Percentiles rank a stretch among this genome's conserved stretches.
These are phyloP conservation scores for Drosophila teissieri DNA, from an alignment of 1,140 invertebrate species.

Conservation along the genomic window DNA sequence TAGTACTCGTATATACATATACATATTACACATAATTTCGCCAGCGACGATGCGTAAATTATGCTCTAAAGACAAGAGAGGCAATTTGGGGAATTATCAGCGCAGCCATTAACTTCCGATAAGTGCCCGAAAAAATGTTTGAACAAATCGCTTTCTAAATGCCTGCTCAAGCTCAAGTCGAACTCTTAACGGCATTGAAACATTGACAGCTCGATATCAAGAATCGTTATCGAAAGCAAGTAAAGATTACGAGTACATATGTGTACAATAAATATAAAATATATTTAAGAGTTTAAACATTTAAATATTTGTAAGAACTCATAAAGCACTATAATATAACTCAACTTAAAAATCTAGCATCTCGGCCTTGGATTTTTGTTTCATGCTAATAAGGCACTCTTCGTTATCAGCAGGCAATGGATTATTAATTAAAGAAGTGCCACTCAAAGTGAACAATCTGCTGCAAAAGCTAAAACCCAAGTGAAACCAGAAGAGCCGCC, in stretches of 20 bases:
- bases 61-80: slow-evolving; percentile 35
- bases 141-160: slow-evolving; percentile 48
- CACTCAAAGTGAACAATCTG: slow-evolving; percentile 19
- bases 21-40: slow-evolving; percentile 62
- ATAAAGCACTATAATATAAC: no score
- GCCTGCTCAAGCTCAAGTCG: slow-evolving; percentile 1
- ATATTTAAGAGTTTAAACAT: no score
- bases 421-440: slow-evolving; percentile 36
- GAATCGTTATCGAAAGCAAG: background rate
- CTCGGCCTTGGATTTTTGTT: background rate
- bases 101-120: slow-evolving; percentile 69
- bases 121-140: slow-evolving; percentile 21
- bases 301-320: no score
- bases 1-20: background rate
- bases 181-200: slow-evolving; percentile 12
- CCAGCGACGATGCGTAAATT: slow-evolving; percentile 59
- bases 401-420: slow-evolving; percentile 16
- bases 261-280: no score
- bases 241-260: background rate
- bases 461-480: slow-evolving; percentile 3
- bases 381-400: slow-evolving; percentile 21
- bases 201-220: background rate
- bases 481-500: slow-evolving; percentile 7
- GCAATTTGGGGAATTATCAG: slow-evolving; percentile 57
- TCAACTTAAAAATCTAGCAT: background rate